phyloP scores from a whole-genome alignment of 2,888 invertebrate genomes.

The Creontiades dilutus region DNA sequence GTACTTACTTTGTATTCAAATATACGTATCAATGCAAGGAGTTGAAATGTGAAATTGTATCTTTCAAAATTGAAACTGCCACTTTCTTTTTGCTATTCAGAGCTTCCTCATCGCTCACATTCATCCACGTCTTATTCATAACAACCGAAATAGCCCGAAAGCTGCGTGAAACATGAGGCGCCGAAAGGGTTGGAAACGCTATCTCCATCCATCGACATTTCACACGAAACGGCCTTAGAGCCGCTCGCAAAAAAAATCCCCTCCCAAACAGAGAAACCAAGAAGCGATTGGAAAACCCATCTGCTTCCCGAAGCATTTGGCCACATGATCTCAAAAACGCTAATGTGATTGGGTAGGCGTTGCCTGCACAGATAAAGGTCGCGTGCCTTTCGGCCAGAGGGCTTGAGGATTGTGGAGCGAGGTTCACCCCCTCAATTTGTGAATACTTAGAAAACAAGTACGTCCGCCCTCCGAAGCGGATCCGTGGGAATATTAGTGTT shows the following conservation, averaged over 20 bases:
- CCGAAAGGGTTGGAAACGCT: not conserved
- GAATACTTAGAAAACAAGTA: slow-evolving; percentile 18
- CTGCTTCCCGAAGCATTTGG: not conserved
- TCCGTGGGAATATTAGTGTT: not conserved
- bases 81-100: no score
- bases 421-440: slow-evolving; percentile 28
- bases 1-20: no score
- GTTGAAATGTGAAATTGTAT: no score
- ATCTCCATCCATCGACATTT: not conserved
- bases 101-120: no score
- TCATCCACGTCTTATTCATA: not conserved
- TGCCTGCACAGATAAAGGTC: slow-evolving; percentile 22
- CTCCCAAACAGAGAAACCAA: not conserved
- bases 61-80: no score
- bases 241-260: no score
- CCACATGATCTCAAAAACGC: slow-evolving; percentile 16
- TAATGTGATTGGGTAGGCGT: slow-evolving; percentile 36
- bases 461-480: not conserved
- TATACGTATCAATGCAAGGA: no score
- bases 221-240: not conserved
- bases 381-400: not conserved
- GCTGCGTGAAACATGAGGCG: not conserved
- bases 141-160: no score
- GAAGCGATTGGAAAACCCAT: slow-evolving; percentile 5
- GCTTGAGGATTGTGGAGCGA: not conserved